A percentile compares a stretch with the other conserved stretches of the same genome.
Conservation (phyloP, 2,797 vertebrate genomes). For the Oryzias sinensis region DNA sequence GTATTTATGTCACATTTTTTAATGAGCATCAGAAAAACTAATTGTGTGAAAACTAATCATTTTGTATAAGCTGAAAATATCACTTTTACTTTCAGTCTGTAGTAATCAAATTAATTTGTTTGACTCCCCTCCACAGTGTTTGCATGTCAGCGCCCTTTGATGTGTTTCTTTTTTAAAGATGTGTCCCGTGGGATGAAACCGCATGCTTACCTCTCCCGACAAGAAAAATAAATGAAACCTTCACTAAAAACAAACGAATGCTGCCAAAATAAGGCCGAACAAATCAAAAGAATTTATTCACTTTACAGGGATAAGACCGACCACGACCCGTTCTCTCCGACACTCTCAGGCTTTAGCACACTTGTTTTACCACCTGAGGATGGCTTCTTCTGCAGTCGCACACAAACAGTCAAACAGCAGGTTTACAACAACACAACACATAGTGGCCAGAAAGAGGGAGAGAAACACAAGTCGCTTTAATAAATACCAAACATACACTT, state of each 20-base stretch:
- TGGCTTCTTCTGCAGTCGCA: constrained; percentile 55
- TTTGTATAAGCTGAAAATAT: too few species aligned
- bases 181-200: constrained; percentile 7
- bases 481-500: constrained; percentile 89
- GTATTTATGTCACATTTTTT: constrained; percentile 1
- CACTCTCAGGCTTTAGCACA: constrained; percentile 80
- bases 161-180: constrained; percentile 8
- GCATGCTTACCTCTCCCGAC: constrained; percentile 5
- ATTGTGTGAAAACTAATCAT: too few species aligned
- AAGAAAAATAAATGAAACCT: constrained; percentile 8
- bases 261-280: constrained; percentile 67
- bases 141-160: constrained; percentile 20
- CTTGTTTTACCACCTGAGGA: constrained; percentile 63
- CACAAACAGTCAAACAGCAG: constrained; percentile 66
- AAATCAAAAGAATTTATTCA: constrained; percentile 95
- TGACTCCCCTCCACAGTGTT: too few species aligned
- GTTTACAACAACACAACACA: constrained; percentile 83
- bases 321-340: constrained; percentile 80
- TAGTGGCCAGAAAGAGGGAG: constrained; percentile 80
- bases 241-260: constrained; percentile 12
- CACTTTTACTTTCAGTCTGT: too few species aligned
- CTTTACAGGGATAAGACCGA: constrained; percentile 91
- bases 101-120: too few species aligned
- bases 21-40: constrained; percentile 28
- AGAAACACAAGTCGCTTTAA: constrained; percentile 90